These are phyloP conservation scores for Pterocles burchelli DNA, from an alignment of 2,113 vertebrate species.

Conservation along the genomic window DNA sequence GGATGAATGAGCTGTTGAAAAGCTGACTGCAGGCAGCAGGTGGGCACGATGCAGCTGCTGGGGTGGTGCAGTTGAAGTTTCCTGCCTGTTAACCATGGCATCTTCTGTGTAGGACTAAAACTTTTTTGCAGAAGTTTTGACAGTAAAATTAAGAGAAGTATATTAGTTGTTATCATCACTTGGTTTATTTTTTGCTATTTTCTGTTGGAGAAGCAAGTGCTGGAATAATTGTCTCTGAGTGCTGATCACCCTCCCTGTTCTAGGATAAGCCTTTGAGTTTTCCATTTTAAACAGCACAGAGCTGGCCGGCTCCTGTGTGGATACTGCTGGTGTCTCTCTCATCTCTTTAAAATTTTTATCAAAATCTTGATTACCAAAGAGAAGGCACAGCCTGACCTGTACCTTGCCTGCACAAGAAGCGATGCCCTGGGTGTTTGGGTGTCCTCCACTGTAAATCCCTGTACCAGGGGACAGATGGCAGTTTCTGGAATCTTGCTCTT, in stretches of 20 bases:
- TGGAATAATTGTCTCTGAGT: accelerated
- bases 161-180: accelerated
- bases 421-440: accelerated
- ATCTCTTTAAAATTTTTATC: no score
- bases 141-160: not conserved
- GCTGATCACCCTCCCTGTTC: no score
- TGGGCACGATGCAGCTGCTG: not conserved
- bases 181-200: not conserved
- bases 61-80: accelerated
- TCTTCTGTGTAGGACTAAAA: not conserved
- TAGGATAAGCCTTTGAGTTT: not conserved
- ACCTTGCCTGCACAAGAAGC: accelerated
- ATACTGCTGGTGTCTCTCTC: not conserved
- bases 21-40: accelerated
- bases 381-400: accelerated
- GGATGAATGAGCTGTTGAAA: not conserved
- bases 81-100: accelerated
- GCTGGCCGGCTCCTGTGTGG: not conserved
- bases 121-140: not conserved
- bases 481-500: not conserved
- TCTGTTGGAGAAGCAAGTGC: not conserved
- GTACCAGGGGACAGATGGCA: not conserved
- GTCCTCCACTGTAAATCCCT: accelerated
- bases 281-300: not conserved
- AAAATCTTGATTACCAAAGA: not conserved